Percentiles rank a stretch among this genome's conserved stretches.
phyloP scores from a whole-genome alignment of 92 coral and sea anemone species.

The Paramuricea clavata region DNA sequence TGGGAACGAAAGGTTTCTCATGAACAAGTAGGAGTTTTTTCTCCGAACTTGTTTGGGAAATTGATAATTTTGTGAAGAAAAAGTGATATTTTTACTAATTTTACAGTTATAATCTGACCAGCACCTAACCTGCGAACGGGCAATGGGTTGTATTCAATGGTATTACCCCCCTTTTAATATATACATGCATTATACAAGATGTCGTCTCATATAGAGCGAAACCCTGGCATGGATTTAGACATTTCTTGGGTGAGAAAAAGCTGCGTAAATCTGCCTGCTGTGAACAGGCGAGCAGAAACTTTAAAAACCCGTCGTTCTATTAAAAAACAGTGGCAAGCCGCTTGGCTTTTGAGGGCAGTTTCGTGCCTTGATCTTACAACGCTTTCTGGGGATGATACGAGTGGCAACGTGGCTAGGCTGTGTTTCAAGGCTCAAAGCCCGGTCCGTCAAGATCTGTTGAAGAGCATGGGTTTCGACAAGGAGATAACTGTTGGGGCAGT shows the following conservation, averaged over 20 bases:
- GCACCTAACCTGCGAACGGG: too few species aligned
- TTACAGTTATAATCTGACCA: too few species aligned
- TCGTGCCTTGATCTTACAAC: slow-evolving; percentile 95
- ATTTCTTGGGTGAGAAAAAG: slow-evolving; percentile 81
- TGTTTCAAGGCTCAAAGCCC: slow-evolving; percentile 98
- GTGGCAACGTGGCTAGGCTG: slow-evolving; percentile 89
- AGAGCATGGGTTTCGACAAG: slow-evolving; percentile 84
- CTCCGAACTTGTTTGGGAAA: too few species aligned
- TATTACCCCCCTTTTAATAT: too few species aligned
- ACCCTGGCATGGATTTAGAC: slow-evolving; percentile 85
- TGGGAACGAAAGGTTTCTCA: too few species aligned
- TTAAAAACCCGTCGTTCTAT: slow-evolving; percentile 94
- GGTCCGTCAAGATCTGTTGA: slow-evolving; percentile 82
- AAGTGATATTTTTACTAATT: too few species aligned
- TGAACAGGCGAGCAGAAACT: slow-evolving; percentile 94
- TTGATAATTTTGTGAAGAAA: too few species aligned
- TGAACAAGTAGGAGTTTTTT: too few species aligned
- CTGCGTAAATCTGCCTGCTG: slow-evolving; percentile 93
- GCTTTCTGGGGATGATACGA: slow-evolving; percentile 92
- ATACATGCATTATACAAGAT: too few species aligned
- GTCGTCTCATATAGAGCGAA: slow-evolving; percentile 89
- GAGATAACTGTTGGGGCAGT: slow-evolving; percentile 93
- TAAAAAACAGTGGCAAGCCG: slow-evolving; percentile 99
- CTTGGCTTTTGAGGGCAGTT: slow-evolving; percentile 96
- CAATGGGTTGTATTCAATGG: too few species aligned